Evolutionary conservation across 2,797 vertebrate species (phyloP).

Genomic region (Sebastes nivosus): DNA sequence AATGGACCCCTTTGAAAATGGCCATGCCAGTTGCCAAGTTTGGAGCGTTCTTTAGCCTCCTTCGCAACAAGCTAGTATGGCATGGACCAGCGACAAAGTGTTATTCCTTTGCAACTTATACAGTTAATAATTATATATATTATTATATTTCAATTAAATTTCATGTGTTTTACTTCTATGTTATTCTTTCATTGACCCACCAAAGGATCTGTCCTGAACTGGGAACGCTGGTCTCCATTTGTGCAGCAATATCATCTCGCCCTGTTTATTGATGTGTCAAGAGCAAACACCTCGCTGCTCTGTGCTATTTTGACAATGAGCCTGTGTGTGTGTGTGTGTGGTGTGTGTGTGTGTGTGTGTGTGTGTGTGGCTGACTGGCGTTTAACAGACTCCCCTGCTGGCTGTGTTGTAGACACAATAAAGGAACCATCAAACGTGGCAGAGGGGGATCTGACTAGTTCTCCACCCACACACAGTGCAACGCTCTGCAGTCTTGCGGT

Average conservation of each 20-base stretch:
- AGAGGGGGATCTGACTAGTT: slow-evolving; percentile 39
- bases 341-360: neutral
- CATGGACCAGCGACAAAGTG: no score
- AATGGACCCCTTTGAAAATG: no score
- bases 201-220: neutral
- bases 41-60: no score
- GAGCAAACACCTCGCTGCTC: slow-evolving; percentile 53
- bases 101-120: no score
- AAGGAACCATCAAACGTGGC: slow-evolving; percentile 64
- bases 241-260: slow-evolving; percentile 1
- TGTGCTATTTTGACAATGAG: slow-evolving; percentile 49
- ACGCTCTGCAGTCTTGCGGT: slow-evolving; percentile 48
- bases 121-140: no score
- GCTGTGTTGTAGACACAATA: slow-evolving; percentile 73
- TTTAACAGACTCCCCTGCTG: slow-evolving; percentile 65
- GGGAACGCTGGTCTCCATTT: neutral
- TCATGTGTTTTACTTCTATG: no score
- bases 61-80: no score
- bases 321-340: slow-evolving; percentile 7
- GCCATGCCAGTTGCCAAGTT: no score
- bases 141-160: no score
- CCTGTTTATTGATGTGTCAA: slow-evolving; percentile 62
- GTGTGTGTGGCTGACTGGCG: slow-evolving; percentile 39
- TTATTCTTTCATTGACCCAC: neutral
- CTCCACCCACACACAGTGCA: slow-evolving; percentile 52